Evolutionary conservation across 1,140 invertebrate genomes (phyloP), one percentile per base, ranked within the genome.

Genomic region (Thaumetopoea pityocampa): DNA sequence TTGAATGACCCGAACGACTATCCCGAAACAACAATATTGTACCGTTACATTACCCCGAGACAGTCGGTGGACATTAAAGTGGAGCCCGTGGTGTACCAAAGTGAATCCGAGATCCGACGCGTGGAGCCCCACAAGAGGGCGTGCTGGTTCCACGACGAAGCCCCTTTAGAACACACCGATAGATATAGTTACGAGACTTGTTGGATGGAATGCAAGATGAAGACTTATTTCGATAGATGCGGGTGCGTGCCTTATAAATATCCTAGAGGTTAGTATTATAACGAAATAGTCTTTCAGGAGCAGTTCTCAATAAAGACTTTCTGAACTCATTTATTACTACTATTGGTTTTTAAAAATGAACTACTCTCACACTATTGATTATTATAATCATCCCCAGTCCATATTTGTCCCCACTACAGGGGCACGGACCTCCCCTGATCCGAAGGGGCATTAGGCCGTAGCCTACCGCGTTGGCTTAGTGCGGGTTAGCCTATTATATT

Each of bases 111-210:
- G 1, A 33, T 82, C 0, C 46, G 66, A 6, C 23, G 41, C 0
- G 51, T 74, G 0, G 46, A 67, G 0, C 47, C 62, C 0, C 29
- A 55, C 3, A 62, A 51, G 16, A 51, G 73, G 0, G 53, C 24
- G 3, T 82, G 78, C 23, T 67, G 64, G 50, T 82, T 80, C 38
- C 71, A 80, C 34, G 67, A 76, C 15, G 78, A 82, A 23, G 54
- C 62, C 1, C 1, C 20, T 0, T 35, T 82, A 1, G 55, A 51
- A 3, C 57, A 78, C 19, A 73, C 79, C 0, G 48, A 72, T n/a
- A 51, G 70, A 44, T 83, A 80, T 12, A 80, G 73, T 23, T 67
- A 51, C n/a, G 79, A 83, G 22, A 80, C 73, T 0, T 83, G 79
- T 36, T 44, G 45, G 4, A 83, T 71, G 3, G 79, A 79, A 28